Base-by-base conservation (phyloP, 2,797 vertebrate species). In the Telmatherina bonti region DNA sequence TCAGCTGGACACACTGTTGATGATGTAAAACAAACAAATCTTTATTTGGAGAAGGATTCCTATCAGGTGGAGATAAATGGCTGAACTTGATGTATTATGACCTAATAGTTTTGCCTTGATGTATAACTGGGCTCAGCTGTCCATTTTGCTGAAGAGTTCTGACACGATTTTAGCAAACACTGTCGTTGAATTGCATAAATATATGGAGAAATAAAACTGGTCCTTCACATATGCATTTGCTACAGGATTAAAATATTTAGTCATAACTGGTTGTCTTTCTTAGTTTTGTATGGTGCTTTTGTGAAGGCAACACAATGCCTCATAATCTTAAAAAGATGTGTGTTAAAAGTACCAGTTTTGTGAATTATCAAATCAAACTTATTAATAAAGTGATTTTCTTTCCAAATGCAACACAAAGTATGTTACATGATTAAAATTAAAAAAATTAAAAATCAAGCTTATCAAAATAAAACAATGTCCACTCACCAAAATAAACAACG, bases 321-420 rank as follows among this genome's bases (percentile, higher is more conserved):
- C 22, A 30, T 68, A 49, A 58, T 15, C 6, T 16, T 5, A 57
- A 20, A 53, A 65, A 56, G 24, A 56, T 16, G 36, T 18, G 35
- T 60, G 35, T 51, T 43, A 59, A 61, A 76, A 62, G 54, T 62
- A n/a, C 20, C n/a, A 47, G 2, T n/a, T 47, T 22, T 1, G n/a
- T 22, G 1, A n/a, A n/a, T 47, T 47, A n/a, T n/a, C n/a, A n/a
- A n/a, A n/a, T n/a, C n/a, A n/a, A n/a, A n/a, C n/a, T n/a, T n/a
- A n/a, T n/a, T n/a, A n/a, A n/a, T n/a, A n/a, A n/a, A n/a, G n/a
- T n/a, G n/a, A n/a, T n/a, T n/a, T n/a, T n/a, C n/a, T n/a, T n/a
- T n/a, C n/a, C n/a, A n/a, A n/a, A n/a, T n/a, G n/a, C n/a, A n/a
- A n/a, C n/a, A n/a, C n/a, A n/a, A n/a, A n/a, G n/a, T n/a, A n/a